A percentile compares a stretch with the other conserved stretches of the same genome.
Evolutionary conservation across 2,888 invertebrate species (phyloP).

Genomic region (Drosophila kambysellisi): DNA sequence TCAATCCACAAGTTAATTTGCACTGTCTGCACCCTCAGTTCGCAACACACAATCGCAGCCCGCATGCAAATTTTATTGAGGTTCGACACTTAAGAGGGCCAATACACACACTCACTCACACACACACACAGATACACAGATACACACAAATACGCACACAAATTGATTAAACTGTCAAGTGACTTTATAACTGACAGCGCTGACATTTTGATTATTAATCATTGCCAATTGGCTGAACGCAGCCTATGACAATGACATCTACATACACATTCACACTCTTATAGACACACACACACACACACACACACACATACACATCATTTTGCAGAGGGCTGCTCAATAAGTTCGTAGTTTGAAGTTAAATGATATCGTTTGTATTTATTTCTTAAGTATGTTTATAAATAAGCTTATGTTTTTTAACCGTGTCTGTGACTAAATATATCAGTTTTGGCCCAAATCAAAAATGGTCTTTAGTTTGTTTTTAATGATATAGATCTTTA

Average conservation of each 20-base stretch:
- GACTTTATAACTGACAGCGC: constrained; percentile 75
- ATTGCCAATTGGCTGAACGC: constrained; percentile 66
- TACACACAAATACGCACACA: constrained; percentile 38
- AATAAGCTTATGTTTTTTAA: not conserved
- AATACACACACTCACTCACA: constrained; percentile 28
- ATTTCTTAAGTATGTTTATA: not conserved
- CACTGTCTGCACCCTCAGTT: constrained; percentile 1
- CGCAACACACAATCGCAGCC: constrained; percentile 22
- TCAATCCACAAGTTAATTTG: constrained; percentile 41
- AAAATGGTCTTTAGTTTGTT: not conserved
- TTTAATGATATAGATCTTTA: not conserved
- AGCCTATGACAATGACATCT: constrained; percentile 35
- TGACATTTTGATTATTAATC: constrained; percentile 81
- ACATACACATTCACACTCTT: not conserved
- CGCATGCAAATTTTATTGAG: constrained; percentile 52
- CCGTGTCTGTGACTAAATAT: not conserved
- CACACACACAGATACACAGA: constrained; percentile 28
- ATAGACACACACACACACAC: not conserved
- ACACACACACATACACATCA: not conserved
- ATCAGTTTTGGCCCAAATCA: not conserved
- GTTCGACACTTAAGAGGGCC: constrained; percentile 41
- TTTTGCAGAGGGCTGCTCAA: constrained; percentile 25
- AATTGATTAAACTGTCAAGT: constrained; percentile 81
- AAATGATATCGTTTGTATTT: not conserved
- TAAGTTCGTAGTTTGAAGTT: not conserved